Conservation (phyloP, 2,797 vertebrate genomes). For the Picus viridis region DNA sequence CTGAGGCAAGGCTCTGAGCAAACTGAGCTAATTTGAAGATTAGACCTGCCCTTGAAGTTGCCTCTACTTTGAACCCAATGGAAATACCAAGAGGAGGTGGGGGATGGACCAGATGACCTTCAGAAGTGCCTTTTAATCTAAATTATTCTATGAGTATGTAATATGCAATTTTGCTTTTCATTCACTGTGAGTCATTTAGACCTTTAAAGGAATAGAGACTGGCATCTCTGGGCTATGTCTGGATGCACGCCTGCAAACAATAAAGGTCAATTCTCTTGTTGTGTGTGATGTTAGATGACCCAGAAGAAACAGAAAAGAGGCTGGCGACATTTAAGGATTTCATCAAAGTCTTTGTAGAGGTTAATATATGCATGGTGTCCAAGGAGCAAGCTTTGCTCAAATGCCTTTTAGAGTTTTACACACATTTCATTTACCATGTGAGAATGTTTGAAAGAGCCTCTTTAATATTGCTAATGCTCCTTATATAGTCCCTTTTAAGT, state of each 20-base stretch:
- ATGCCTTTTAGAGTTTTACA: not conserved
- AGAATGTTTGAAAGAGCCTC: not conserved
- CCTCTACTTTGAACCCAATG: not conserved
- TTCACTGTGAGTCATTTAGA: not conserved
- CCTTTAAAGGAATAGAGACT: not conserved
- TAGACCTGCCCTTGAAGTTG: not conserved
- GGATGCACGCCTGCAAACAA: constrained; percentile 14
- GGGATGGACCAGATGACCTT: not conserved
- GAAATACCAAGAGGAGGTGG: not conserved
- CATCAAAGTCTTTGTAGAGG: constrained; percentile 51
- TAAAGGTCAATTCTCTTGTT: constrained; percentile 5
- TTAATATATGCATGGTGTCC: constrained; percentile 37
- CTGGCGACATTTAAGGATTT: constrained; percentile 49
- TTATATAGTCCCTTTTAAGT: not conserved
- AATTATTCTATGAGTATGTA: not conserved
- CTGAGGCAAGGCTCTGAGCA: not conserved
- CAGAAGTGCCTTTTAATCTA: not conserved
- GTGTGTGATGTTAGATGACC: constrained; percentile 39
- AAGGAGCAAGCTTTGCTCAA: constrained; percentile 36
- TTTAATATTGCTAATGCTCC: not conserved
- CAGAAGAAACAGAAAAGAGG: constrained; percentile 7
- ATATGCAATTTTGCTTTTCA: not conserved
- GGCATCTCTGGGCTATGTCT: not conserved
- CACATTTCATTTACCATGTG: not conserved
- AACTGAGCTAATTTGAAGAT: not conserved